These are phyloP conservation scores for Bombylius major DNA, from an alignment of 2,888 invertebrate species.

Conservation along the genomic window DNA sequence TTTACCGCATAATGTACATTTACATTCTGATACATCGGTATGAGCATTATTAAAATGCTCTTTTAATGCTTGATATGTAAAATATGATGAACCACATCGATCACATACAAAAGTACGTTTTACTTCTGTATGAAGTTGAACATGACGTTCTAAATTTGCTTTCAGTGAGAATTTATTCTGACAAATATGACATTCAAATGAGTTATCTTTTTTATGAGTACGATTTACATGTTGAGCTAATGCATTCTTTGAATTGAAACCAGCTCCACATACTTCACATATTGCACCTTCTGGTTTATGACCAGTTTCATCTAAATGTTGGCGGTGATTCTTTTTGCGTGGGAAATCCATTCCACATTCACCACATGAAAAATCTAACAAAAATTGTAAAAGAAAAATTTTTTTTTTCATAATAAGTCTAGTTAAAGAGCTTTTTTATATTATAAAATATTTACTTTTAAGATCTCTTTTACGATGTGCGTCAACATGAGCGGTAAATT, in stretches of 20 bases:
- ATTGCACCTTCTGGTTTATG: slow-evolving; percentile 36
- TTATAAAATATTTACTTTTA: slow-evolving; percentile 32
- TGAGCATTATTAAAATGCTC: slow-evolving; percentile 36
- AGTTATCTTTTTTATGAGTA: slow-evolving; percentile 35
- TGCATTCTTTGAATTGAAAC: slow-evolving; percentile 32
- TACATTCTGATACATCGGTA: slow-evolving; percentile 33
- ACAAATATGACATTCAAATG: slow-evolving; percentile 37
- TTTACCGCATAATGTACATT: slow-evolving; percentile 34
- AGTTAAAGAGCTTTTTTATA: background rate
- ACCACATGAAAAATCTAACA: slow-evolving; percentile 29
- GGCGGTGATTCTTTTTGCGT: slow-evolving; percentile 31
- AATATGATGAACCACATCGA: slow-evolving; percentile 35
- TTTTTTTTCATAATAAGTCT: slow-evolving; percentile 3
- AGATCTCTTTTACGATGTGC: slow-evolving; percentile 36
- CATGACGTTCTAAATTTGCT: slow-evolving; percentile 35
- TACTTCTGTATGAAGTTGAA: slow-evolving; percentile 34
- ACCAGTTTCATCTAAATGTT: slow-evolving; percentile 34
- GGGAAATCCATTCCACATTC: slow-evolving; percentile 34
- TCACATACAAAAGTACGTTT: slow-evolving; percentile 37
- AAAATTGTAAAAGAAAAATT: background rate
- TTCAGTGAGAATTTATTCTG: slow-evolving; percentile 35
- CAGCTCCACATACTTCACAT: slow-evolving; percentile 35
- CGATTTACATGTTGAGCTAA: slow-evolving; percentile 35
- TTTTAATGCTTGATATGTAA: slow-evolving; percentile 35
- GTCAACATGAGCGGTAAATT: slow-evolving; percentile 36